Conservation (phyloP, 2,888 invertebrate species). For the Pyrochroa serraticornis region DNA sequence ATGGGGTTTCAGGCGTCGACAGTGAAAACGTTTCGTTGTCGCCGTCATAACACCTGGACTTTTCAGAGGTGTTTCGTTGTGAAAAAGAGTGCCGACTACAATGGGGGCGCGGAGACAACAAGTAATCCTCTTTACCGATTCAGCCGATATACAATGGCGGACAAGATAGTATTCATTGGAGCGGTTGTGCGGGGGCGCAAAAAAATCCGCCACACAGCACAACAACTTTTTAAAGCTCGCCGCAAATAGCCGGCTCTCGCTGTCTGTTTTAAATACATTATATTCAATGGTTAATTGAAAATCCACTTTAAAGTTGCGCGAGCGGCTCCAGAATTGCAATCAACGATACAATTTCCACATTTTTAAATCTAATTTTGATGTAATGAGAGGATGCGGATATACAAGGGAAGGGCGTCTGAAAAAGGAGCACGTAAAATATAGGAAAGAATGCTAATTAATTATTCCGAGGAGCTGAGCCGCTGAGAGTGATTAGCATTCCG, state of each 20-base stretch:
- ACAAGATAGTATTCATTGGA: constrained; percentile 41
- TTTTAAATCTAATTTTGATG: constrained; percentile 56
- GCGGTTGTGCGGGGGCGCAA: constrained; percentile 19
- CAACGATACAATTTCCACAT: constrained; percentile 59
- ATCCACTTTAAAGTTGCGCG: constrained; percentile 57
- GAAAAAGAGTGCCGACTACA: no score
- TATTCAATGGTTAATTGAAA: constrained; percentile 59
- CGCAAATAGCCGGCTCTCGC: constrained; percentile 31
- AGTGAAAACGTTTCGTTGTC: no score
- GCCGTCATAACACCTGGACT: no score
- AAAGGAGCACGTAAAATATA: constrained; percentile 58
- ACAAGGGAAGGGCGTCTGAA: constrained; percentile 48
- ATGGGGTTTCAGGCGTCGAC: no score
- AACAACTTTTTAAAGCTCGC: constrained; percentile 20
- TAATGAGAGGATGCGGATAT: constrained; percentile 48
- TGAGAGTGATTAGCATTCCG: constrained; percentile 40
- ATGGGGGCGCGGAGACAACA: constrained; percentile 22
- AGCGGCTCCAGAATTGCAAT: constrained; percentile 54
- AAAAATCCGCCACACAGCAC: constrained; percentile 7
- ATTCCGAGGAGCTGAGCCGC: constrained; percentile 60
- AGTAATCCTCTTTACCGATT: constrained; percentile 38
- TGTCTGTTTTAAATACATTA: constrained; percentile 54
- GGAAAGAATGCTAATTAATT: constrained; percentile 68
- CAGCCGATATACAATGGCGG: constrained; percentile 37
- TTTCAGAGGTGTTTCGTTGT: no score